Evolutionary conservation across 2,113 vertebrate genomes (phyloP).

Genomic region (Mormyrus lacerda): DNA sequence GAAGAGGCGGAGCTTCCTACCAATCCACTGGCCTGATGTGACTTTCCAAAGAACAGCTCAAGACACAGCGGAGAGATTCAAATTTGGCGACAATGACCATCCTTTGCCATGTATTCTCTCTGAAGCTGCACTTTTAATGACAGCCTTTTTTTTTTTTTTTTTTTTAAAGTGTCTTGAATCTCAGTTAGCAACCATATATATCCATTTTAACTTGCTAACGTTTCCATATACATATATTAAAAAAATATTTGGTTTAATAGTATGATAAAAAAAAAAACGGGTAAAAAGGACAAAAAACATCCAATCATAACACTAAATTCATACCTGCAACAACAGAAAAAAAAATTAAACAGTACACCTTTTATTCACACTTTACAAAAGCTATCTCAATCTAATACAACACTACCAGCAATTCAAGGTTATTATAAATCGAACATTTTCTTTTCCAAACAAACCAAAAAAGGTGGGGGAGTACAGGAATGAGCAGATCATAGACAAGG

Average conservation of each 20-base stretch:
- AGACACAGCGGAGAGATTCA: constrained; percentile 32
- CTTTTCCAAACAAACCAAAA: constrained; percentile 66
- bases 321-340: constrained; percentile 83
- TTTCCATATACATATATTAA: constrained; percentile 11
- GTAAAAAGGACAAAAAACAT: constrained; percentile 40
- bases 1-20: constrained; percentile 31
- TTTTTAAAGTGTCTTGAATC: not conserved
- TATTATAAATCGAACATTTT: constrained; percentile 76
- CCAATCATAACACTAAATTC: constrained; percentile 61
- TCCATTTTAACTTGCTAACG: constrained; percentile 14
- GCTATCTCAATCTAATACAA: constrained; percentile 72
- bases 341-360: constrained; percentile 87
- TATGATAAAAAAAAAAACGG: constrained; percentile 41
- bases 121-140: not conserved
- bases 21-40: constrained; percentile 40
- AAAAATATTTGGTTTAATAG: constrained; percentile 24
- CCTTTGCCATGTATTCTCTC: not conserved
- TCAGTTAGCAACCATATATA: constrained; percentile 11
- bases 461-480: constrained; percentile 27
- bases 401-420: constrained; percentile 82
- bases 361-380: constrained; percentile 96
- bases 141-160: not conserved
- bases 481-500: constrained; percentile 66
- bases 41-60: constrained; percentile 48
- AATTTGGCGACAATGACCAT: constrained; percentile 25